Conservation (phyloP, 2,113 vertebrate genomes). For the Festucalex cinctus region DNA sequence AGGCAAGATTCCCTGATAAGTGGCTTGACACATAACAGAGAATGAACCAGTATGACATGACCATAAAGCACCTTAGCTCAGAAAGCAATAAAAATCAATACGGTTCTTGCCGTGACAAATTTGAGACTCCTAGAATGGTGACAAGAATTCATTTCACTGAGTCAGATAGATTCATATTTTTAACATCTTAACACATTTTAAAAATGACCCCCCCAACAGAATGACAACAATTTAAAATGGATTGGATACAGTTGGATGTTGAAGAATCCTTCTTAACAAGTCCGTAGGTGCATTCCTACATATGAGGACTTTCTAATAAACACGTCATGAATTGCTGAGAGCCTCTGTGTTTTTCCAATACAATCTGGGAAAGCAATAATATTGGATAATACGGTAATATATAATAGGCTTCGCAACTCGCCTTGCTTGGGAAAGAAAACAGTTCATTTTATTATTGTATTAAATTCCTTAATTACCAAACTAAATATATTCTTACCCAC, state of each 20-base stretch:
- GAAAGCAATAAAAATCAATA: background rate
- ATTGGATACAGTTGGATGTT: no score
- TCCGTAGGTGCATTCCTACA: no score
- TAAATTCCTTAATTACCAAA: background rate
- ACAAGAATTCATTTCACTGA: no score
- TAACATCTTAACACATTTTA: no score
- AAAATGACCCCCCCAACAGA: no score
- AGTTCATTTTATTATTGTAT: background rate
- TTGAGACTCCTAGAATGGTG: background rate
- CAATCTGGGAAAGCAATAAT: background rate
- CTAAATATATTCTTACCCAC: background rate
- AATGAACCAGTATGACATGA: background rate
- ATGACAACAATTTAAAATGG: no score
- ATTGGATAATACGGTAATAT: background rate
- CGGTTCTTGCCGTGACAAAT: background rate
- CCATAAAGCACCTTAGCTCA: background rate
- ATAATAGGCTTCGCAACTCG: background rate
- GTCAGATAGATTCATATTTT: no score
- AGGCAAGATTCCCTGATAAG: background rate
- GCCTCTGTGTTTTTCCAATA: background rate
- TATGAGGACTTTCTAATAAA: no score
- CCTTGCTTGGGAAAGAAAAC: background rate
- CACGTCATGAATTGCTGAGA: background rate
- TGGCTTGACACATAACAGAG: background rate
- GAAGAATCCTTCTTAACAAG: no score